These are phyloP conservation scores for Brassicogethes aeneus DNA, from an alignment of 2,888 invertebrate genomes.

Conservation along the genomic window DNA sequence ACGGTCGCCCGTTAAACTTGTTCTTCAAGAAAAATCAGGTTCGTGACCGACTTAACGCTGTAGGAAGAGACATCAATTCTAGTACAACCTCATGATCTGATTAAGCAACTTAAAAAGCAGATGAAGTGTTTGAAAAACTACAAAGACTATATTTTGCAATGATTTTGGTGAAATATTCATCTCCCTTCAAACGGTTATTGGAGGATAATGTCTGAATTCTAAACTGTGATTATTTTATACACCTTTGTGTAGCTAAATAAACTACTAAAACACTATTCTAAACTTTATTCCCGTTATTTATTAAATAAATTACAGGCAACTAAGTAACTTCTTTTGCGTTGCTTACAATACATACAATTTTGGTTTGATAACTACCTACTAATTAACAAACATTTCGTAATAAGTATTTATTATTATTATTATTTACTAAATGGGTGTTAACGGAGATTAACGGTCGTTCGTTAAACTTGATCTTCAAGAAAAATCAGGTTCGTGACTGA, in stretches of 20 bases:
- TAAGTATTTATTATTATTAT: too few relatives aligned
- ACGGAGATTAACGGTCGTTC: constrained; percentile 87
- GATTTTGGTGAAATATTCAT: constrained; percentile 22
- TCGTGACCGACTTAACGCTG: constrained; percentile 67
- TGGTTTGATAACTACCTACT: too few relatives aligned
- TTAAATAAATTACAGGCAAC: too few relatives aligned
- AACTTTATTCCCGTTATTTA: too few relatives aligned
- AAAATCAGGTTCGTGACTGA: constrained; percentile 69
- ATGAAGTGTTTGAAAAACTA: constrained; percentile 64
- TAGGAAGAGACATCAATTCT: constrained; percentile 77
- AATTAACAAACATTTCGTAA: too few relatives aligned
- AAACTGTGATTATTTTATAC: constrained; percentile 21
- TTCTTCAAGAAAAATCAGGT: constrained; percentile 68
- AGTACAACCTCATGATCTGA: constrained; percentile 77
- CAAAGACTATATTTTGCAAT: constrained; percentile 64
- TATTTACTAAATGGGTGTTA: constrained; percentile 65
- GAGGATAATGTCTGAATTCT: constrained; percentile 20
- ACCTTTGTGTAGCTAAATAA: too few relatives aligned
- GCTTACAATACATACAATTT: too few relatives aligned
- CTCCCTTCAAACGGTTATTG: constrained; percentile 9
- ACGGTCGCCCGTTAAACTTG: constrained; percentile 66
- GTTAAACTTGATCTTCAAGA: constrained; percentile 57
- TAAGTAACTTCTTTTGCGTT: too few relatives aligned
- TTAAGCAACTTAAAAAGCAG: constrained; percentile 72
- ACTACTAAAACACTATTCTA: too few relatives aligned